Percentiles rank a stretch among this genome's conserved stretches.
These are phyloP conservation scores for Catamblyrhynchus diadema DNA, from an alignment of 2,797 vertebrate species.

Conservation along the genomic window DNA sequence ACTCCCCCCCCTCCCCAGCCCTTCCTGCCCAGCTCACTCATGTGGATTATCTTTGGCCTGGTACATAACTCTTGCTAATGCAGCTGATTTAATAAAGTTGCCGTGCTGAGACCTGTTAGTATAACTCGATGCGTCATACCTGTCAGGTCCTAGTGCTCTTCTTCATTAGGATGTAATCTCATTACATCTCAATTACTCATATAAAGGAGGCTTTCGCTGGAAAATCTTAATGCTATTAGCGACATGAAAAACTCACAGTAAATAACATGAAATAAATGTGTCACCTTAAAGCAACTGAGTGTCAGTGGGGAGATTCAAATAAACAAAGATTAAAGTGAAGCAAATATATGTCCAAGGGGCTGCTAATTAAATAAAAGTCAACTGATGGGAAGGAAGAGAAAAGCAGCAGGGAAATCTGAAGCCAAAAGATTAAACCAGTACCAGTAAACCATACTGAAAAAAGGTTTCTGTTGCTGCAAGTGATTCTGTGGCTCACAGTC, in stretches of 20 bases:
- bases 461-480: slow-evolving; percentile 65
- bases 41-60: slow-evolving; percentile 22
- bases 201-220: slow-evolving; percentile 73
- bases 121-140: slow-evolving; percentile 72
- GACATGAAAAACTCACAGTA: slow-evolving; percentile 77
- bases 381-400: slow-evolving; percentile 67
- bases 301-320: slow-evolving; percentile 69
- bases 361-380: slow-evolving; percentile 72
- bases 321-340: slow-evolving; percentile 71
- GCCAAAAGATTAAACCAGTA: slow-evolving; percentile 67
- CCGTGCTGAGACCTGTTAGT: slow-evolving; percentile 71
- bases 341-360: slow-evolving; percentile 65
- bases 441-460: slow-evolving; percentile 61
- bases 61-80: slow-evolving; percentile 58
- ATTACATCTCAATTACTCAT: slow-evolving; percentile 79
- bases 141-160: slow-evolving; percentile 74
- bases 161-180: slow-evolving; percentile 76
- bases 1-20: slow-evolving; percentile 1
- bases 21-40: not conserved
- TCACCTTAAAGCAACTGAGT: slow-evolving; percentile 66
- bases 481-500: slow-evolving; percentile 75
- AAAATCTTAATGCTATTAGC: slow-evolving; percentile 77
- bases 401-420: slow-evolving; percentile 63
- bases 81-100: slow-evolving; percentile 53
- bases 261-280: slow-evolving; percentile 73